These are phyloP conservation scores for Argya squamiceps DNA, from an alignment of 2,797 vertebrate species.

Conservation along the genomic window DNA sequence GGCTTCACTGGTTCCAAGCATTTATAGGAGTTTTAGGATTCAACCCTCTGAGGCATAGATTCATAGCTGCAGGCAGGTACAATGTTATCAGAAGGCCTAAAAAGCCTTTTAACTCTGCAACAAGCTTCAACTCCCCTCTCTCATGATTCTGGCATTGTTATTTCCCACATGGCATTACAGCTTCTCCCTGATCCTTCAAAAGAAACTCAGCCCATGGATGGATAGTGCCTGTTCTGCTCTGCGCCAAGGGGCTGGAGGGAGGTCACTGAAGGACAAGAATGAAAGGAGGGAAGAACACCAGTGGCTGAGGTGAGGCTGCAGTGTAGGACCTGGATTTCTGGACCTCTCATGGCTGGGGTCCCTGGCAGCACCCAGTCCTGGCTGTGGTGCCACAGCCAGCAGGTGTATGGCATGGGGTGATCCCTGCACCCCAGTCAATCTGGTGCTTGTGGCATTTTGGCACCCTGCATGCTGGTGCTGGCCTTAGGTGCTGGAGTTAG, in stretches of 20 bases:
- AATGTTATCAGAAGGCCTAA: background rate
- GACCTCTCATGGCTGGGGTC: background rate
- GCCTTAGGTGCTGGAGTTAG: background rate
- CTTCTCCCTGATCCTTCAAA: background rate
- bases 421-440: accelerated
- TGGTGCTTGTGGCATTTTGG: background rate
- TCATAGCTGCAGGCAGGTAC: background rate
- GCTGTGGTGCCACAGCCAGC: accelerated
- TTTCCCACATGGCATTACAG: background rate
- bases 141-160: background rate
- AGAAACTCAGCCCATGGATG: background rate
- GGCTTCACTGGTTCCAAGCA: background rate
- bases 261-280: background rate
- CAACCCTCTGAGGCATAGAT: background rate
- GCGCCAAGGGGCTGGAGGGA: accelerated
- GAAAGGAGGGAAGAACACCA: background rate
- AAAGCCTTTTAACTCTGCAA: background rate
- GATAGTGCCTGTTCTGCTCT: background rate
- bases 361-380: background rate
- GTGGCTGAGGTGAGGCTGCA: background rate
- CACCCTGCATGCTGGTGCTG: background rate
- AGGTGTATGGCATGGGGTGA: accelerated
- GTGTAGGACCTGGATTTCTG: background rate
- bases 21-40: background rate
- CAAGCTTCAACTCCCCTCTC: background rate